Evolutionary conservation across 2,888 invertebrate genomes (phyloP), one percentile per base, ranked within the genome.

Genomic region (Drosophila kuntzei): DNA sequence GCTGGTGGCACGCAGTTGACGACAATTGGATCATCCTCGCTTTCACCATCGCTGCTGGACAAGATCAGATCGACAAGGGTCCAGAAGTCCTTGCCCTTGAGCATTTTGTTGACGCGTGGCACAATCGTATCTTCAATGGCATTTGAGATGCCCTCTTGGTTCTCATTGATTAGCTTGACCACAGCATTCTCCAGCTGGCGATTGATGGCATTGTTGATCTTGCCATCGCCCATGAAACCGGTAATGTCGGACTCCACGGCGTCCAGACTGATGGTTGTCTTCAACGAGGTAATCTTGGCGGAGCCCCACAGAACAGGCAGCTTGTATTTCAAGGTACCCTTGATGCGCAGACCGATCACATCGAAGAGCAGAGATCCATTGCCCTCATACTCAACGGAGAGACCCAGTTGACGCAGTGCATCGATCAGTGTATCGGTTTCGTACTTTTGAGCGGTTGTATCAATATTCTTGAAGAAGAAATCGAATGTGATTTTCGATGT

Each of bases 11-110:
- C 81, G 69, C 91, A 91, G 0, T 83, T 60, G 5, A 76, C 76
- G 5, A 73, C 71, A 69, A 89, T 90, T 20, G 90, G 89, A 74
- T 90, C 90, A 57, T 89, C 68, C 71, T 90, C 90, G 36, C 46
- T 75, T 55, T 88, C 88, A 22, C 73, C 86, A 0, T 87, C 89
- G 27, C 73, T 59, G 76, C 79, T 69, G 8, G 86, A 68, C 7
- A 90, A 39, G 54, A 90, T 87, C 49, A 73, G 16, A 62, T 89
- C 89, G 12, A 89, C 64, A 18, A 90, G 0, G 1, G 83, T 83
- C 90, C 89, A 90, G 73, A 90, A 89, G 61, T 90, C 80, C 9
- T 89, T 90, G 36, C 91, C 91, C 75, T 91, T 89, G 6, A 91
- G 76, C 12, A 59, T 5, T 8, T 84, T 75, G 66, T 91, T 91